Evolutionary conservation across 2,113 vertebrate genomes (phyloP).

Genomic region (Ivindomyrus marchei): DNA sequence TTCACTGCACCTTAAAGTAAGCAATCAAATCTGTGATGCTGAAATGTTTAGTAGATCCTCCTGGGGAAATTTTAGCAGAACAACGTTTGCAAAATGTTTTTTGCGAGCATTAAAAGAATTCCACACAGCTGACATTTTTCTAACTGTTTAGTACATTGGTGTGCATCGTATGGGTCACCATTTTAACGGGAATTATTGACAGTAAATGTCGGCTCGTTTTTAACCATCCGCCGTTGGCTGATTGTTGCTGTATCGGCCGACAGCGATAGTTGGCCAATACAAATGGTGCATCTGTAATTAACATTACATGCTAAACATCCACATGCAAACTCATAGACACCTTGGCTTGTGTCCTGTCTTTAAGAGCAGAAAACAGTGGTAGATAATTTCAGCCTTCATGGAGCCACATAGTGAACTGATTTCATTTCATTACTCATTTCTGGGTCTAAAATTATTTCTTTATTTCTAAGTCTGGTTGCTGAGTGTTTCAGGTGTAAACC

Average conservation of each 20-base stretch:
- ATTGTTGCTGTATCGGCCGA: not conserved
- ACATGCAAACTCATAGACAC: not conserved
- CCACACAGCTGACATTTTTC: not conserved
- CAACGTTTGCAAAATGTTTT: not conserved
- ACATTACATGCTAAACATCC: not conserved
- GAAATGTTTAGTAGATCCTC: not conserved
- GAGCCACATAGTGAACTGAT: not conserved
- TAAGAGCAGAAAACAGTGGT: not conserved
- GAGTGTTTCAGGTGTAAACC: not conserved
- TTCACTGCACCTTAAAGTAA: not conserved
- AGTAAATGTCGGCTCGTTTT: not conserved
- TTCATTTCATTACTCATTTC: not conserved
- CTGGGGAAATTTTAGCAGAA: not conserved
- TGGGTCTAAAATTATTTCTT: not conserved
- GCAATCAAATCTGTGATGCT: not conserved
- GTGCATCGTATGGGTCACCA: not conserved
- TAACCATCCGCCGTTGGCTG: not conserved
- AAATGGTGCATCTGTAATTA: not conserved
- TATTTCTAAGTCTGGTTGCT: not conserved
- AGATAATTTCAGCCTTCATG: not conserved
- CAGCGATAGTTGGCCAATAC: not conserved
- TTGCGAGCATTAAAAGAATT: not conserved
- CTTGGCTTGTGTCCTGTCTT: not conserved
- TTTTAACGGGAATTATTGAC: not conserved
- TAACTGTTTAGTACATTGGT: not conserved